Conservation (phyloP, 2,797 vertebrate species). For the Sitta carolinensis region DNA sequence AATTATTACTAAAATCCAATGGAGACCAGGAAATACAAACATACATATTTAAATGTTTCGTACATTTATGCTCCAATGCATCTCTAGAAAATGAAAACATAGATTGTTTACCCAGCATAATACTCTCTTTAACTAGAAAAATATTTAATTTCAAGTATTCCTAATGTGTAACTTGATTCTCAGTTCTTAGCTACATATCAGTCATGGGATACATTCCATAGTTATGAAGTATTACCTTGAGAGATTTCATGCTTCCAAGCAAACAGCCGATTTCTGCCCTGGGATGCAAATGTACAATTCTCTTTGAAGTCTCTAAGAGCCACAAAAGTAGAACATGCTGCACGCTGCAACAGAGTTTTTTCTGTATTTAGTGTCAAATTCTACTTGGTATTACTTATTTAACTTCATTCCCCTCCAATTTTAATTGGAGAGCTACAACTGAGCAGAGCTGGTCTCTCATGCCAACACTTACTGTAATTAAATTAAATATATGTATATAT, state of each 20-base stretch:
- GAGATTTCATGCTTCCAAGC: conserved; percentile 55
- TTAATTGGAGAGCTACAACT: background rate
- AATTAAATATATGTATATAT: background rate
- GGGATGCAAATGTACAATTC: conserved; percentile 40
- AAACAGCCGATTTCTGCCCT: background rate
- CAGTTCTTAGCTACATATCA: conserved; percentile 52
- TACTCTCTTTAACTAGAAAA: conserved; percentile 50
- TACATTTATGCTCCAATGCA: background rate
- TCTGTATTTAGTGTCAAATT: background rate
- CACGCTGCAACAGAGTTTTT: background rate
- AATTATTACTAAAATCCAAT: conserved; percentile 5
- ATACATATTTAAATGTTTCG: background rate
- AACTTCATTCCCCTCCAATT: background rate
- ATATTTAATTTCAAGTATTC: conserved; percentile 43
- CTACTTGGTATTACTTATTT: background rate
- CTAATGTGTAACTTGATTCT: conserved; percentile 51
- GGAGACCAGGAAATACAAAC: background rate
- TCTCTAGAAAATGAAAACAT: background rate
- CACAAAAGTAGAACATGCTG: background rate
- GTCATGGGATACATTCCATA: conserved; percentile 66
- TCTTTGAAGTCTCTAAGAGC: background rate
- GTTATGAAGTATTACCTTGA: conserved; percentile 64
- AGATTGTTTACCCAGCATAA: conserved; percentile 12
- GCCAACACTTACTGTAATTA: background rate
- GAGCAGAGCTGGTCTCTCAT: background rate